Evolutionary conservation across 1,140 invertebrate genomes (phyloP), one percentile per base, ranked within the genome.

Genomic region (Papilio dardanus): DNA sequence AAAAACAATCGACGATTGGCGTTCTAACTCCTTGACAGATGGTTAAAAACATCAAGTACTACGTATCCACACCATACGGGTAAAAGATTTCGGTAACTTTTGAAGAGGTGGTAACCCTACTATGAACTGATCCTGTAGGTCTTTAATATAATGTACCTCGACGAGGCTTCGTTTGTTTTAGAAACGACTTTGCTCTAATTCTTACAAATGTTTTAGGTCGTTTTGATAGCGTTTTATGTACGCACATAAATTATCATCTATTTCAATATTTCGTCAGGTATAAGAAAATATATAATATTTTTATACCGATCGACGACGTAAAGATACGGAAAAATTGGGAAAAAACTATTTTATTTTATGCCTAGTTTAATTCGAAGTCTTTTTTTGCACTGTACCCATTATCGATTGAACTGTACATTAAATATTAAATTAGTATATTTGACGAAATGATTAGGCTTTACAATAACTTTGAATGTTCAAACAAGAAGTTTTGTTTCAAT

Each of bases 71-170:
- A 46, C 16, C 14, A 46, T n/a, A 16, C 7, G 5, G 16, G 6
- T 16, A 1, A 6, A 46, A 46, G 16, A 46, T 46, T 46, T 16
- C 0, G 40, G 40, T 4, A 0, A 19, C n/a, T 6, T 46, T 19
- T 6, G 7, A 16, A 46, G 16, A n/a, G 4, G 16, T 46, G 42
- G 16, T 6, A 46, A 46, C 42, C 42, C 42, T 46, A 46, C n/a
- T 46, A 16, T 19, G 71, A 73, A 73, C 71, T 73, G 46, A 73
- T 73, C 42, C 35, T 54, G 71, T 33, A 16, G 46, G 71, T 33
- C 30, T 73, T 73, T 58, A 54, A 73, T 73, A 31, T 73, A 73
- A 73, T 73, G 7, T 31, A 50, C 30, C 24, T 58, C 1, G 54
- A 37, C n/a, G 33, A 33, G 10, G 66, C 33, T 68, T 68, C 33